Base-by-base conservation (phyloP, 2,113 vertebrate genomes). In the Tachysurus vachellii region DNA sequence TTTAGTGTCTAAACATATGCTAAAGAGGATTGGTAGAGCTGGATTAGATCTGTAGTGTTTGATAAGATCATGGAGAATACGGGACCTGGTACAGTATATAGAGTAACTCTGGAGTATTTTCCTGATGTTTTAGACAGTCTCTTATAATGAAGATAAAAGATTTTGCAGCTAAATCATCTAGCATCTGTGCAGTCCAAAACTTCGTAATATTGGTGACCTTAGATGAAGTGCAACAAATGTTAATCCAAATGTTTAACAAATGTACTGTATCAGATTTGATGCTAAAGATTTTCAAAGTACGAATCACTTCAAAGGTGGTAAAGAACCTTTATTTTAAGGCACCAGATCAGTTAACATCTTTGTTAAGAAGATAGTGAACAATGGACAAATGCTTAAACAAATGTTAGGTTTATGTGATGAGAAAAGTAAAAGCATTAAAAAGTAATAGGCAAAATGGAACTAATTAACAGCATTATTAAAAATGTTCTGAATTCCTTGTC, bases 401-500 rank as follows among this genome's bases (percentile, higher is more conserved):
- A 36, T 59, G 28, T 80, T 59, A 54, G 50, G 53, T 56, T 57
- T 13, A 47, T 77, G 11, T 68, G 14, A 28, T 21, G 19, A 54
- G 28, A 80, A 66, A 80, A 54, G 21, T 11, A 80, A 68, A 59
- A 56, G 19, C 53, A 57, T 56, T 14, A 59, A 2, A 84, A 84
- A 59, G 42, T 21, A 79, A 54, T 53, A 21, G 7, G 28, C 56
- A 36, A 61, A 44, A 28, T 61, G 10, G 56, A 59, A 26, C 53
- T 17, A 89, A n/a, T 71, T 5, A 87, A 10, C 10, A 73, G 36
- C 44, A 70, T 54, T 75, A 82, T 36, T n/a, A 85, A 85, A 66
- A 85, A 66, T 64, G 56, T 80, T 80, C 62, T 68, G 10, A 84
- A 36, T 50, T 31, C 3, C 73, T n/a, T 14, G 17, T 50, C 84